Evolutionary conservation across 2,113 vertebrate species (phyloP).

Genomic region (Percina caprodes): DNA sequence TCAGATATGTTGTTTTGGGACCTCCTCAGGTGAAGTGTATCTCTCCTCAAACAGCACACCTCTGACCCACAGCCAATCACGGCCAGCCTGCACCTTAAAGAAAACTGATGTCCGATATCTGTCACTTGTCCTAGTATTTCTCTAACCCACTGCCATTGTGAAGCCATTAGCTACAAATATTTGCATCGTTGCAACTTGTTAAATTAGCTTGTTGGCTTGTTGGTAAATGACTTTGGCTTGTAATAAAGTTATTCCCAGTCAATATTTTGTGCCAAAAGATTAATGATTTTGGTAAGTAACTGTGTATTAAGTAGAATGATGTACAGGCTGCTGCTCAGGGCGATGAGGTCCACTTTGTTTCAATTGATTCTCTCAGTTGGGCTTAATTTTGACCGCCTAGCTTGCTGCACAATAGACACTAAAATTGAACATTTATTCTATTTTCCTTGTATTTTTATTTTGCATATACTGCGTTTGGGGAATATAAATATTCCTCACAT

Average conservation of each 20-base stretch:
- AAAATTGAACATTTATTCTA: slow-evolving; percentile 22
- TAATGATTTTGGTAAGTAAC: slow-evolving; percentile 32
- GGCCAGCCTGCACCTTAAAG: background rate
- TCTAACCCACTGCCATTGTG: no score
- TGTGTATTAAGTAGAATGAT: slow-evolving; percentile 36
- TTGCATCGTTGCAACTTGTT: slow-evolving; percentile 7
- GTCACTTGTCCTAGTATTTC: background rate
- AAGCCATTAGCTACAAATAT: background rate
- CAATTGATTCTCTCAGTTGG: slow-evolving; percentile 9
- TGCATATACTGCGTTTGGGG: background rate
- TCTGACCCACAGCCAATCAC: background rate
- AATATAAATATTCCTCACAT: slow-evolving; percentile 1
- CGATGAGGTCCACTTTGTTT: slow-evolving; percentile 18
- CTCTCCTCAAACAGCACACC: slow-evolving; percentile 13
- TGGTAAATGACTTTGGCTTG: slow-evolving; percentile 29
- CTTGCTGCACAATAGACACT: slow-evolving; percentile 10
- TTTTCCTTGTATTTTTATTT: background rate
- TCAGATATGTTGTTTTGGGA: slow-evolving; percentile 4
- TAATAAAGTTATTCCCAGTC: slow-evolving; percentile 44
- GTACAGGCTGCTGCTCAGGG: slow-evolving; percentile 31
- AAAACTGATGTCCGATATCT: background rate
- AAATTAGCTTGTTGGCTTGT: slow-evolving; percentile 40
- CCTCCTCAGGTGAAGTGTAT: background rate
- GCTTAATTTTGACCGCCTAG: background rate
- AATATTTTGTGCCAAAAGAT: slow-evolving; percentile 37